These are phyloP conservation scores for Imbricaverruca yamaguchii DNA, from an alignment of 2,888 invertebrate species.

Conservation along the genomic window DNA sequence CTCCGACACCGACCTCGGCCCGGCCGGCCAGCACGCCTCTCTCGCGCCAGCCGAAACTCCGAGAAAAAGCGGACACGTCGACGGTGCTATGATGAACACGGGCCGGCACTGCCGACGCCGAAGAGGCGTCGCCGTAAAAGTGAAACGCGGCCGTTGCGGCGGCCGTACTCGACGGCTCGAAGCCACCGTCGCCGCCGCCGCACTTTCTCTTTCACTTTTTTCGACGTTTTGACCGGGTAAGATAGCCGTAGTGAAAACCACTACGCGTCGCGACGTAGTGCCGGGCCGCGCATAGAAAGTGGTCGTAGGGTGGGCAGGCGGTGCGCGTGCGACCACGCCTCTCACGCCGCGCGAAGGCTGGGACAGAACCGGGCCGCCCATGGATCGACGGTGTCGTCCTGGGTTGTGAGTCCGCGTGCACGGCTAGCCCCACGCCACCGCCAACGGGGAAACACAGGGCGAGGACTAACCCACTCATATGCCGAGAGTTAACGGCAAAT, in stretches of 20 bases:
- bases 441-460: too few relatives aligned
- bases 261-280: neutral
- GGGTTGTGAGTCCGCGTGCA: too few relatives aligned
- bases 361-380: too few relatives aligned
- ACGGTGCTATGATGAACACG: too few relatives aligned
- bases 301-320: neutral
- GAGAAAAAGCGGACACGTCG: neutral
- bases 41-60: neutral
- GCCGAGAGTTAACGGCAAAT: too few relatives aligned
- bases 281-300: neutral
- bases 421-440: too few relatives aligned
- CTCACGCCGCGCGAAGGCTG: too few relatives aligned
- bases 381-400: too few relatives aligned
- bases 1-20: too few relatives aligned
- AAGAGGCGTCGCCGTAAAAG: neutral
- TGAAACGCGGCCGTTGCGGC: neutral
- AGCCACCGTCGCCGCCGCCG: neutral
- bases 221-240: neutral
- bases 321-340: neutral
- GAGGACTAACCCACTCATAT: too few relatives aligned
- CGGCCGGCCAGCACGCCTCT: too few relatives aligned
- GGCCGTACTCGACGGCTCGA: neutral
- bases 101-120: too few relatives aligned
- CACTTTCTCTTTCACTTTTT: conserved; percentile 21
- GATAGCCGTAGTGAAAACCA: conserved; percentile 8